Evolutionary conservation across 1,140 invertebrate species (phyloP), one percentile per base, ranked within the genome.

Genomic region (Galleria mellonella): DNA sequence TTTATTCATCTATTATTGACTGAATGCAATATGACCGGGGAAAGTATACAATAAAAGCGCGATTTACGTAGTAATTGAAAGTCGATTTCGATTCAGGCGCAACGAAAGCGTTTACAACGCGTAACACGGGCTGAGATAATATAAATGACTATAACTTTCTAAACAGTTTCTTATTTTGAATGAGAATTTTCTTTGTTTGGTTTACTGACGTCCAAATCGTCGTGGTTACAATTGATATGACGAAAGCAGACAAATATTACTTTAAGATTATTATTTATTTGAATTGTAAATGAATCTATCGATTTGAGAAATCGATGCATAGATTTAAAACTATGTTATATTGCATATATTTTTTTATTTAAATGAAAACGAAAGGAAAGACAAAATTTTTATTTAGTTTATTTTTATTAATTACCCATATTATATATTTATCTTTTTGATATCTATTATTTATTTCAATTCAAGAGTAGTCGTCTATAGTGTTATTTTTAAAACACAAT

Each of bases 81-180:
- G 44, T 57, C 35, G 49, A 56, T 58, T 54, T 44, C 55, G 47
- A 55, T 62, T 61, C 52, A 52, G 49, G 48, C 52, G 57, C 58
- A 62, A 61, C 51, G 66, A 70, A 63, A 66, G 62, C 55, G 61
- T 53, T 59, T 51, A 55, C 51, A 45, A 37, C 47, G 57, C 52
- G 56, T 63, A 58, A 50, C 54, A 44, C 57, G 45, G 56, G 51
- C 51, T 64, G 52, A 55, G 51, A 58, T 63, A 62, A 62, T 64
- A 55, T 55, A 55, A 64, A 23, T 58, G 44, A 47, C 46, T 43
- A 47, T 30, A 62, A 23, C 62, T 69, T 69, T 69, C 62, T 65
- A 69, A 62, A 59, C 44, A 36, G 32, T 64, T 63, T 59, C 53
- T 50, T 51, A 52, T 50, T 53, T 47, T 43, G 12, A 52, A 42